These are phyloP conservation scores for Hyperopisus bebe DNA, from an alignment of 2,113 vertebrate species.

Conservation along the genomic window DNA sequence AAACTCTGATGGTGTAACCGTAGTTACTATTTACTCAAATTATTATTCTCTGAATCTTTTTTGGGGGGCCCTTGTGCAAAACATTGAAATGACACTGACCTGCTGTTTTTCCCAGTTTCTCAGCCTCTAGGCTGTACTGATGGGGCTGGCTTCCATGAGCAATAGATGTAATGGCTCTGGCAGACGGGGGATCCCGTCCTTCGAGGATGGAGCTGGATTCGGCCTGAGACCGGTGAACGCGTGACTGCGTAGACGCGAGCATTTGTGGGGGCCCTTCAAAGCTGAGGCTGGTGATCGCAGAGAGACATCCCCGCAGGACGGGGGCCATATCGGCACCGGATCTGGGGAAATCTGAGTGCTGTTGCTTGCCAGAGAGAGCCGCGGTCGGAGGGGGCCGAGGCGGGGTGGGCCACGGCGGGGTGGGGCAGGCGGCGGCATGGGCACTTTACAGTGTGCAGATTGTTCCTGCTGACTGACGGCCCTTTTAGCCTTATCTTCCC, in stretches of 20 bases:
- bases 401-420: background rate
- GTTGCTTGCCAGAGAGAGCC: slow-evolving; percentile 15
- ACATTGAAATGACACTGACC: background rate
- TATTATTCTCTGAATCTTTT: background rate
- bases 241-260: background rate
- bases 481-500: slow-evolving; percentile 73
- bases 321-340: slow-evolving; percentile 20
- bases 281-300: background rate
- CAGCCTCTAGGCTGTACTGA: background rate
- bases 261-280: background rate
- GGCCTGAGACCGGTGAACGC: background rate
- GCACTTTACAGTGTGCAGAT: slow-evolving; percentile 60
- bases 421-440: background rate
- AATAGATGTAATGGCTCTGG: background rate
- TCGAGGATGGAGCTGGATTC: background rate
- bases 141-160: background rate
- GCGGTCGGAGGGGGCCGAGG: background rate
- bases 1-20: background rate
- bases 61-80: background rate
- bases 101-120: background rate
- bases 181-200: background rate
- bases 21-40: background rate
- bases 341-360: background rate
- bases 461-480: slow-evolving; percentile 70
- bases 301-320: background rate